phyloP scores from a whole-genome alignment of 2,797 vertebrate genomes.

The Falco concolor region DNA sequence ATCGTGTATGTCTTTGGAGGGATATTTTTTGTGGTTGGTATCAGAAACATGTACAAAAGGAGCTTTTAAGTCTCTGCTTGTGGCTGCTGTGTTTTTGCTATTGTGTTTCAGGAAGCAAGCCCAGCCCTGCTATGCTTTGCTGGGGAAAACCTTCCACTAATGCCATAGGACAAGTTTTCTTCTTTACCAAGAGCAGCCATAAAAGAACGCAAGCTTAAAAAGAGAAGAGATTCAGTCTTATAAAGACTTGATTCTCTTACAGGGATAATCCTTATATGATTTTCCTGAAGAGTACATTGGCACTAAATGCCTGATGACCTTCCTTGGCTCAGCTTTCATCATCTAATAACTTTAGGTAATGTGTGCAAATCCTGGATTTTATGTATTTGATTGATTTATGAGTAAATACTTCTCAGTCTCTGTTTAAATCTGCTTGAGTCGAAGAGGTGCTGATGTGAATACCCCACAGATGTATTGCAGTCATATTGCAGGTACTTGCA shows the following conservation, averaged over 20 bases:
- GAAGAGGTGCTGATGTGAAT: background rate
- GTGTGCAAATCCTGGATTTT: background rate
- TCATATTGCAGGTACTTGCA: background rate
- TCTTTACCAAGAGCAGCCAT: rapidly evolving
- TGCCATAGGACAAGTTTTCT: background rate
- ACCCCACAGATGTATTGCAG: background rate
- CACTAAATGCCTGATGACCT: background rate
- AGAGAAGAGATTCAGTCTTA: background rate
- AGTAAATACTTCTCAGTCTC: background rate
- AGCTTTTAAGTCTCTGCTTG: background rate
- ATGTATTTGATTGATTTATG: background rate
- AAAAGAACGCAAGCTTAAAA: background rate
- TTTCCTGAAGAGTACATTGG: background rate
- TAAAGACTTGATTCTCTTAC: background rate
- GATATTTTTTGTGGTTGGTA: background rate
- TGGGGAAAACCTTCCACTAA: background rate
- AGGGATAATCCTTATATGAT: background rate
- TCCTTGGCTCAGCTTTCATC: background rate
- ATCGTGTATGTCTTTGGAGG: background rate
- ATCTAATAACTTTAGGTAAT: background rate
- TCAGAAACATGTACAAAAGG: background rate
- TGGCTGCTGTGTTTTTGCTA: rapidly evolving
- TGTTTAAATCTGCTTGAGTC: background rate
- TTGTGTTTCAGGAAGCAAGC: background rate
- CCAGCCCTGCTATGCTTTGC: background rate